Conservation (phyloP, 2,113 vertebrate species). For the Hippotragus niger region DNA sequence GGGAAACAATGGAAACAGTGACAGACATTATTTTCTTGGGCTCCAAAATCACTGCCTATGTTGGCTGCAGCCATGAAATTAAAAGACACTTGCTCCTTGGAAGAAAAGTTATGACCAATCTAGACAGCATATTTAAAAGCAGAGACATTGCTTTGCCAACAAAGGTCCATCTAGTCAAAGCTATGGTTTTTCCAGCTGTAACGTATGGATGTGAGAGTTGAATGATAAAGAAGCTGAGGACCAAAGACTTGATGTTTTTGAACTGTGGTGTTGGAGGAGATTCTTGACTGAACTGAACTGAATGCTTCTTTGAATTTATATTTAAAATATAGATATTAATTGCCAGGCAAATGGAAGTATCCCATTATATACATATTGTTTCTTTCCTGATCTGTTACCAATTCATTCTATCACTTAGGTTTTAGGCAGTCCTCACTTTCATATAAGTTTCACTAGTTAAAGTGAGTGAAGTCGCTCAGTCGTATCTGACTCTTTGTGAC, state of each 20-base stretch:
- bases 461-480: background rate
- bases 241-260: background rate
- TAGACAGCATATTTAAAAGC: background rate
- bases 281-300: background rate
- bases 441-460: background rate
- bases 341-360: background rate
- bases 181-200: background rate
- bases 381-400: background rate
- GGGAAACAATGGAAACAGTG: background rate
- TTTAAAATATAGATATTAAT: background rate
- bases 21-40: background rate
- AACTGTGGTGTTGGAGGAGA: background rate
- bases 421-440: rapidly evolving
- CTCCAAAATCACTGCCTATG: background rate
- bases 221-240: background rate
- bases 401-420: background rate
- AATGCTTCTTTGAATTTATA: background rate
- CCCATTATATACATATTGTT: background rate
- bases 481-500: background rate
- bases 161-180: background rate
- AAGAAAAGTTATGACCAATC: background rate
- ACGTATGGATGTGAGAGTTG: background rate
- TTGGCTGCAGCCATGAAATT: background rate
- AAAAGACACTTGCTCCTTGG: background rate
- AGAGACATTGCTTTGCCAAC: background rate